Evolutionary conservation across 2,888 invertebrate species (phyloP).

Genomic region (Rhodophaea formosa): DNA sequence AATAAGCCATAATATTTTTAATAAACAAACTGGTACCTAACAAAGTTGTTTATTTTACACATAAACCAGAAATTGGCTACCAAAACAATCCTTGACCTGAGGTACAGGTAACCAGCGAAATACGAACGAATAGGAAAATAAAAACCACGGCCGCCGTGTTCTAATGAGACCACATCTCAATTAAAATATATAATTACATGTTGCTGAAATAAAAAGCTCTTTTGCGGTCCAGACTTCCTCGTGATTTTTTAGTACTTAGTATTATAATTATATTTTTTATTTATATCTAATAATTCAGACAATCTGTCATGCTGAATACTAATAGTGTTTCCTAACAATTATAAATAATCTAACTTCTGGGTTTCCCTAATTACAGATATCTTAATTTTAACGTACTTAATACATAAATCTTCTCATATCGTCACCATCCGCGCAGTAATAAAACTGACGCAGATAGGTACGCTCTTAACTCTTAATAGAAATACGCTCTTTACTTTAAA

Average conservation of each 20-base stretch:
- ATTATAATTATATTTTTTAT: background rate
- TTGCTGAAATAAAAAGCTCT: constrained; percentile 5
- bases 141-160: background rate
- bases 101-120: background rate
- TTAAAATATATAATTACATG: constrained; percentile 5
- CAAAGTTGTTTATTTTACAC: background rate
- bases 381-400: too few species aligned
- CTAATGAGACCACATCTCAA: constrained; percentile 2
- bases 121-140: background rate
- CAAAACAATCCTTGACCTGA: constrained; percentile 19
- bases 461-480: too few species aligned
- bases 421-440: too few species aligned
- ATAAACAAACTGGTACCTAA: background rate
- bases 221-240: constrained; percentile 21
- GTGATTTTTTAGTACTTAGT: constrained; percentile 5
- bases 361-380: too few species aligned
- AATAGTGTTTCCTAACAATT: too few species aligned
- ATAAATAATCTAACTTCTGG: too few species aligned
- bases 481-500: too few species aligned
- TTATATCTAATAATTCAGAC: too few species aligned
- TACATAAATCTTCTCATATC: too few species aligned
- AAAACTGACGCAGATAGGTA: too few species aligned
- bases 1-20: background rate
- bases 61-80: constrained; percentile 1
- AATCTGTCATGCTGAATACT: too few species aligned